phyloP scores from a whole-genome alignment of 1,140 invertebrate species.

The Acyrthosiphon pisum region DNA sequence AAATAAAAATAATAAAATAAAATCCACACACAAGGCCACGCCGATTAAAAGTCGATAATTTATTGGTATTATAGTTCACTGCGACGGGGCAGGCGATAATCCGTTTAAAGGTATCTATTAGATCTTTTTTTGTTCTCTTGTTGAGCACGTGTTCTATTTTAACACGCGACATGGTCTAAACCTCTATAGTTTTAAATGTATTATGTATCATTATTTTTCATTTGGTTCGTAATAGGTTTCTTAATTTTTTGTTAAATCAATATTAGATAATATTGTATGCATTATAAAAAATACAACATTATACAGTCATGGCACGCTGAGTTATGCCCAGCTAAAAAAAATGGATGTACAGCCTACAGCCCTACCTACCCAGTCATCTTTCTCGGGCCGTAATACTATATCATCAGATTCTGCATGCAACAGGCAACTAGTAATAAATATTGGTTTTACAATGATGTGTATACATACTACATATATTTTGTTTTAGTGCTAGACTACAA shows the following conservation, averaged over 20 bases:
- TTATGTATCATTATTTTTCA: too few species aligned
- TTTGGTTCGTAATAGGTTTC: not conserved
- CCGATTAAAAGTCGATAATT: slow-evolving; percentile 44
- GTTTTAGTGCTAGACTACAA: not conserved
- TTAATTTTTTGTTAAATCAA: not conserved
- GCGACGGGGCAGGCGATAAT: not conserved
- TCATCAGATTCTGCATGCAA: not conserved
- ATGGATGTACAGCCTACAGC: too few species aligned
- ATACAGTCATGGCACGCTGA: not conserved
- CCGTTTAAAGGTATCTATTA: not conserved
- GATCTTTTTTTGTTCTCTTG: not conserved
- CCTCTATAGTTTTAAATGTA: not conserved
- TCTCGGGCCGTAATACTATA: not conserved
- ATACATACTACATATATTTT: not conserved
- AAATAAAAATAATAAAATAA: not conserved
- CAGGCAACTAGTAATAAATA: not conserved
- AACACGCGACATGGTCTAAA: not conserved
- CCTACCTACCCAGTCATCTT: not conserved
- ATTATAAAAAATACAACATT: too few species aligned
- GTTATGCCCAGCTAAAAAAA: too few species aligned
- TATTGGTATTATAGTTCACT: not conserved
- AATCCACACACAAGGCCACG: not conserved
- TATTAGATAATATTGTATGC: too few species aligned
- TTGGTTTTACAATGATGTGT: not conserved
- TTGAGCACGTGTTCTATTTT: not conserved